A percentile compares a stretch with the other conserved stretches of the same genome.
These are phyloP conservation scores for Acanthochromis polyacanthus DNA, from an alignment of 2,113 vertebrate species.

Conservation along the genomic window DNA sequence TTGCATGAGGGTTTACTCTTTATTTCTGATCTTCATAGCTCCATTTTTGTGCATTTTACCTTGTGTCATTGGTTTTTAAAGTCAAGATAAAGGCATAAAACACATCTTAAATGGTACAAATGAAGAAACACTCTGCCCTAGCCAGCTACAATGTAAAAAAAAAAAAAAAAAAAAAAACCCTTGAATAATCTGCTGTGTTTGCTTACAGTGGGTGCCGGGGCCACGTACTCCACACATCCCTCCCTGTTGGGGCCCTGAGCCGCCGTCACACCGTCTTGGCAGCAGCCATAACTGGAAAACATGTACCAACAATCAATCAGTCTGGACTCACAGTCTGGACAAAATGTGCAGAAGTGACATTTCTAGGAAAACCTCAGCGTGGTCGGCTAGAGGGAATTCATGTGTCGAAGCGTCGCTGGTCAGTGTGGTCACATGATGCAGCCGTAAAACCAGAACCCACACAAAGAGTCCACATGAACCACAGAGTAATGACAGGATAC, in stretches of 20 bases:
- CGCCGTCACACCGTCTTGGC: conserved; percentile 86
- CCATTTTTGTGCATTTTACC: not conserved
- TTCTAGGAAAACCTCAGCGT: conserved; percentile 14
- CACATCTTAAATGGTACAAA: no score
- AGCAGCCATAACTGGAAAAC: conserved; percentile 91
- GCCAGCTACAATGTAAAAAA: not conserved
- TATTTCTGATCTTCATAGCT: not conserved
- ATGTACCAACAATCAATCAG: conserved; percentile 23
- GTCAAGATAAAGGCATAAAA: no score
- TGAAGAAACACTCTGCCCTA: not conserved
- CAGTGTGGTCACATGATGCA: conserved; percentile 2
- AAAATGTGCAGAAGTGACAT: conserved; percentile 11
- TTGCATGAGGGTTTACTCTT: no score
- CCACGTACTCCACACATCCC: conserved; percentile 83
- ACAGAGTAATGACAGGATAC: conserved; percentile 55
- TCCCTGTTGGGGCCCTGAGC: conserved; percentile 87
- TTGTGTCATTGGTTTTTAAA: no score
- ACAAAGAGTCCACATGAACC: not conserved
- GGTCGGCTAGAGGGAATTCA: conserved; percentile 8
- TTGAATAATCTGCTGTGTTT: not conserved
- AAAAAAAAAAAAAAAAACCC: no score
- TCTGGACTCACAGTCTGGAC: not conserved
- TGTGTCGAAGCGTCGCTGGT: conserved; percentile 10
- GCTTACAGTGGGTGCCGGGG: conserved; percentile 81
- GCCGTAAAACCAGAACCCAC: conserved; percentile 14